phyloP scores from a whole-genome alignment of 2,888 invertebrate species.

The Idaea biselata region DNA sequence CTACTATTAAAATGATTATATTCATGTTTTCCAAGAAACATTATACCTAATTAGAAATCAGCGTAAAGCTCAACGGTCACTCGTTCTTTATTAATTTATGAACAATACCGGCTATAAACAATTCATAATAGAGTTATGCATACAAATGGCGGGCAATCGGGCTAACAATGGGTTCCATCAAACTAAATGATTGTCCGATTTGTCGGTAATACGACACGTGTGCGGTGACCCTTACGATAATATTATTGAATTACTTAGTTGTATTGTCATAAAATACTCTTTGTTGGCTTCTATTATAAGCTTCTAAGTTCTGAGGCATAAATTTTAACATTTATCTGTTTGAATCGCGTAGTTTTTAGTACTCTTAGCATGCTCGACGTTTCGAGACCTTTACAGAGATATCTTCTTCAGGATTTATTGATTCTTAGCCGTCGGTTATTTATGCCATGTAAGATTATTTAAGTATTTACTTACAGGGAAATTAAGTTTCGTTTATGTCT shows the following conservation, averaged over 20 bases:
- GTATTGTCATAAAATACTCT: neutral
- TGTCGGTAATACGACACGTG: conserved; percentile 26
- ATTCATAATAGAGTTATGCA: conserved; percentile 38
- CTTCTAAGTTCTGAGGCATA: no score
- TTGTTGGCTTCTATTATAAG: no score
- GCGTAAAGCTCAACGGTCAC: neutral
- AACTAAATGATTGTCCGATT: conserved; percentile 39
- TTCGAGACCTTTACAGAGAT: no score
- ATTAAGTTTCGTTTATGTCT: no score
- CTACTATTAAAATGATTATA: neutral
- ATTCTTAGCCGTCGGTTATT: no score
- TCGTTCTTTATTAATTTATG: conserved; percentile 37
- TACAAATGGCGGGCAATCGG: conserved; percentile 35
- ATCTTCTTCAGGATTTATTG: no score
- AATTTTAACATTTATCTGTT: no score
- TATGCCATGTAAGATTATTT: no score
- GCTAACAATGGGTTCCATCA: conserved; percentile 35
- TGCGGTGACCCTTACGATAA: conserved; percentile 31
- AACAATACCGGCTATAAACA: conserved; percentile 42
- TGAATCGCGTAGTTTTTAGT: no score
- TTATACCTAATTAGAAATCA: neutral
- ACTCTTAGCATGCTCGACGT: no score
- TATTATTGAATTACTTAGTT: neutral
- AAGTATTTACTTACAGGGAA: no score
- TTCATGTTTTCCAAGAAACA: neutral